Percentiles rank a stretch among this genome's conserved stretches.
phyloP scores from a whole-genome alignment of 2,888 invertebrate species.

The Thyatira batis region DNA sequence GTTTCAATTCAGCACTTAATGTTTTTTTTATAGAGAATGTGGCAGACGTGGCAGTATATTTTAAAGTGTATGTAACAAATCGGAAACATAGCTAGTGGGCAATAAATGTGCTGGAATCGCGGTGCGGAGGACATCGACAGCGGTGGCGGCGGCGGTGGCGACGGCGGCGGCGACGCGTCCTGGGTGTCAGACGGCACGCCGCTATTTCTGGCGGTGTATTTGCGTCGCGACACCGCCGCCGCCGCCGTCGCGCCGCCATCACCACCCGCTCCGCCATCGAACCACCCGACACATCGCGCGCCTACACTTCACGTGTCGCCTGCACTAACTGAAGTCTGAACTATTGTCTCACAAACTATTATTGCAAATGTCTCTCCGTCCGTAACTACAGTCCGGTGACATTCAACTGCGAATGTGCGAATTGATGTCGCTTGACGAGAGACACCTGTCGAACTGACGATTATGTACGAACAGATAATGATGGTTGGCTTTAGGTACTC shows the following conservation, averaged over 20 bases:
- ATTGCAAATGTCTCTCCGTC: background rate
- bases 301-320: conserved; percentile 55
- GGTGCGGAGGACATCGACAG: conserved; percentile 24
- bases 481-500: background rate
- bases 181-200: conserved; percentile 69
- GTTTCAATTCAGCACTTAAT: background rate
- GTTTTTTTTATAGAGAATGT: background rate
- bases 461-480: no score
- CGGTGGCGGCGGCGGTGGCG: conserved; percentile 4
- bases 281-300: conserved; percentile 24
- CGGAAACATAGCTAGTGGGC: conserved; percentile 29
- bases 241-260: conserved; percentile 21
- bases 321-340: conserved; percentile 36
- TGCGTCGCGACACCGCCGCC: conserved; percentile 55
- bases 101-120: conserved; percentile 32
- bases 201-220: conserved; percentile 73
- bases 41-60: conserved; percentile 10
- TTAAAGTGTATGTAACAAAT: conserved; percentile 35
- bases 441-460: background rate
- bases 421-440: background rate
- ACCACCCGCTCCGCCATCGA: conserved; percentile 8
- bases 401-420: background rate
- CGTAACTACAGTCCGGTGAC: background rate
- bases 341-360: conserved; percentile 1
- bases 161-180: conserved; percentile 43